Conservation (phyloP, 1,140 invertebrate species). For the Protaetia brevitarsis region DNA sequence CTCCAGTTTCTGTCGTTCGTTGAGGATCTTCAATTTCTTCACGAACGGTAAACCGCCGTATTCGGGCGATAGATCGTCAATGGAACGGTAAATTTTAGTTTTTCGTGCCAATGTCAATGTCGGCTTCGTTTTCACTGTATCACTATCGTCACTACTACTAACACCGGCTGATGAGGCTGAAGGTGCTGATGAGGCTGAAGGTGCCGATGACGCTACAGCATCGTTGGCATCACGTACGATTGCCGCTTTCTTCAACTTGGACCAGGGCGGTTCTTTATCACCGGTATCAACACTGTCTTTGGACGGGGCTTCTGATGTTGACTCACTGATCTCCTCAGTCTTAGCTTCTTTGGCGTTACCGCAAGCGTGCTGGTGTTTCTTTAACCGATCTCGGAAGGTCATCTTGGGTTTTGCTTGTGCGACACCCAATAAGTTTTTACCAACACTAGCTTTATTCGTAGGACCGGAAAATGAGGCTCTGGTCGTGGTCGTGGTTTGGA, state of each 20-base stretch:
- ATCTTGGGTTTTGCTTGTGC: conserved; percentile 2
- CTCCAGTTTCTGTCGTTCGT: conserved; percentile 81
- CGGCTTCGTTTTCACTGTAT: conserved; percentile 30
- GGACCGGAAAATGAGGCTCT: conserved; percentile 35
- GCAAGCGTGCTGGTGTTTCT: conserved; percentile 15
- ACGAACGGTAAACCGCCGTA: conserved; percentile 84
- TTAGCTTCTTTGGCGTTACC: neutral
- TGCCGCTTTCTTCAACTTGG: conserved; percentile 57
- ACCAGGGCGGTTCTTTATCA: conserved; percentile 51
- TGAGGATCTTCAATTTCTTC: conserved; percentile 82
- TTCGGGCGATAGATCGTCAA: conserved; percentile 84
- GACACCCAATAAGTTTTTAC: neutral
- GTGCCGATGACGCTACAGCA: conserved; percentile 13
- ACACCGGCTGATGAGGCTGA: too few species aligned
- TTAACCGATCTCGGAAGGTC: conserved; percentile 24
- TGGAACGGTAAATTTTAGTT: conserved; percentile 70
- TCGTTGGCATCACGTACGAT: conserved; percentile 45
- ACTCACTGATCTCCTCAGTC: neutral
- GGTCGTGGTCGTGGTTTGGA: conserved; percentile 4
- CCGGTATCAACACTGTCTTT: conserved; percentile 23
- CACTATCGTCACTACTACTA: conserved; percentile 38
- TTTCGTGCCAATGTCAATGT: conserved; percentile 42
- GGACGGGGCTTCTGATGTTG: too few species aligned
- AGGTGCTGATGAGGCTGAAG: conserved; percentile 38
- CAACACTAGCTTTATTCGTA: conserved; percentile 22